Base-by-base conservation (phyloP, 2,888 invertebrate genomes). In the Drosophila demipolita region DNA sequence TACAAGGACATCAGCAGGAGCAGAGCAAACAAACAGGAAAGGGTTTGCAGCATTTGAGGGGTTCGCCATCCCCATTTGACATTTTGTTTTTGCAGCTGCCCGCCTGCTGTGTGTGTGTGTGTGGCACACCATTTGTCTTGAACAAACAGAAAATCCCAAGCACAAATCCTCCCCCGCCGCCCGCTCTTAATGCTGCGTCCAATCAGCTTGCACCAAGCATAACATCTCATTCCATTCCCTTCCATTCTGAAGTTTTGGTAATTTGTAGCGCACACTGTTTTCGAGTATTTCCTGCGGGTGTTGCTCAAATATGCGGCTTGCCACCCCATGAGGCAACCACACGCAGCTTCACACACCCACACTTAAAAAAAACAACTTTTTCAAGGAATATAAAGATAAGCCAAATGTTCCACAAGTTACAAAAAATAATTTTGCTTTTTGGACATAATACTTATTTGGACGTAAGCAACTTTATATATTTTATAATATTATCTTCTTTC, bases 1-100 rank as follows among this genome's bases (percentile, higher is more conserved):
- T 91, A 92, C 92, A 93, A 91, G 91, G 82, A 88, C 91, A 92
- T 92, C 90, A 92, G 70, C 60, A 64, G 73, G 52, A 65, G 38
- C 62, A 69, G 68, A 66, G 61, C 66, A 83, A 82, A 78, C 78
- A 85, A 88, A 73, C 73, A 83, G 38, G 32, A 42, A 59, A 53
- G 58, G 65, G 48, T 59, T 62, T 23, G 48, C 17, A 42, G 12
- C 38, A 8, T 29, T 17, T 20, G 17, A 49, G 49, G 35, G 26
- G 11, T 17, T 26, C 11, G 26, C 49, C 49, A 9, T 55, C 38
- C 38, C n/a, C n/a, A 11, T 50, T 26, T 26, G 26, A 8, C 55
- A 32, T 32, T 33, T 45, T 66, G 76, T 78, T 78, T 71, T 71
- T 77, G 66, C 80, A 84, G 85, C 87, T 82, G 86, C 80, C 63